Evolutionary conservation across 1,140 invertebrate genomes (phyloP), one percentile per base, ranked within the genome.

Genomic region (Amphibalanus amphitrite): DNA sequence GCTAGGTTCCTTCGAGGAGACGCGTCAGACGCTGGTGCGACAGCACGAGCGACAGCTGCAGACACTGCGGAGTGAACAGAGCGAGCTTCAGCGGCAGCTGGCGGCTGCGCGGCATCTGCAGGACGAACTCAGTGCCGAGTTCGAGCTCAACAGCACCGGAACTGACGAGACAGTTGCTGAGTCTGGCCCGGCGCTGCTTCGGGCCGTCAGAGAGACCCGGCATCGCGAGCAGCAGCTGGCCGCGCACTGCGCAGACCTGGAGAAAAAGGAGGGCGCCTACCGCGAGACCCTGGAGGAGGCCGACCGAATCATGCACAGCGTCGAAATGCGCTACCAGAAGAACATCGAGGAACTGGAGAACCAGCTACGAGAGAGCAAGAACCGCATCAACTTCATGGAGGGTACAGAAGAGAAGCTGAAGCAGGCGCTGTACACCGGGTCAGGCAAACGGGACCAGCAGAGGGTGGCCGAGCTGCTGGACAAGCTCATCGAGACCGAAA

Each of bases 231-330:
- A 6, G 3, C 64, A 65, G n/a, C 20, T 65, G 23, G 64, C 64
- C n/a, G 64, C 20, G 4, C 64, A 65, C 23, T 8, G 10, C 10
- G 64, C 4, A 8, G 64, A 65, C 6, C 67, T 69, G 69, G 74
- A 76, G 65, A 74, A 75, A 68, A 73, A 72, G 70, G 87, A 89
- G 76, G 81, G 83, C 10, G 84, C 87, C 0, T 89, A 89, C 74
- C 82, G 88, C 76, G 86, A 87, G 75, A 90, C 89, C 70, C 80
- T 91, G 74, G 85, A 87, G 74, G 84, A 88, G 71, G 88, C 88
- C 0, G 89, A 89, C 70, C 83, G 87, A 67, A 85, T 90, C 77
- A 88, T 89, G 84, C 84, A 85, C 0, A 85, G 87, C 67, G 83
- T 89, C 79, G 87, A 89, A 75, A 82, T 81, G 0, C 82, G 85